phyloP scores from a whole-genome alignment of 2,888 invertebrate species.

The Arctia plantaginis region DNA sequence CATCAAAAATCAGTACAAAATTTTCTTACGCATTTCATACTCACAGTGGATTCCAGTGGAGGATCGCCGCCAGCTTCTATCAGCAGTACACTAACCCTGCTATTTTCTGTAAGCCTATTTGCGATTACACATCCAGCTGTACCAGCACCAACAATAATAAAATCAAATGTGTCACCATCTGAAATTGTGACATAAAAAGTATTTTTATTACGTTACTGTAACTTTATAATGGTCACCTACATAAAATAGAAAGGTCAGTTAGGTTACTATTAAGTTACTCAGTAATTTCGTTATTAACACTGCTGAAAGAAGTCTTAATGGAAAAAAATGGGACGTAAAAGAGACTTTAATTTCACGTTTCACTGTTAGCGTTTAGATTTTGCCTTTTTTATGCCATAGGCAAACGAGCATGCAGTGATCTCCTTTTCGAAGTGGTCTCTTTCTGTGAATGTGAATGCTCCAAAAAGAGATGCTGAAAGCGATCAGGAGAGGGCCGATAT shows the following conservation, averaged over 20 bases:
- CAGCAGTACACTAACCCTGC: conserved; percentile 50
- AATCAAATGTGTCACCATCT: conserved; percentile 41
- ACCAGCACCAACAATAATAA: conserved; percentile 43
- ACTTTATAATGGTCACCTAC: not conserved
- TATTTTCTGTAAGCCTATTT: conserved; percentile 45
- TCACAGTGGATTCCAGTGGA: conserved; percentile 37
- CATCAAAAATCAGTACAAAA: not conserved
- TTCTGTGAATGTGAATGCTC: too few relatives aligned
- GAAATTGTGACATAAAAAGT: not conserved
- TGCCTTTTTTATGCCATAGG: not conserved
- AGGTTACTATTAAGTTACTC: not conserved
- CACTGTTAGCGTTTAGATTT: not conserved
- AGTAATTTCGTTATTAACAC: not conserved
- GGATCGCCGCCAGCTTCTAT: conserved; percentile 84
- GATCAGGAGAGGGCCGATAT: too few relatives aligned
- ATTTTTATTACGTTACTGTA: not conserved
- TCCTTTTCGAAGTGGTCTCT: too few relatives aligned
- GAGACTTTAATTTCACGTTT: not conserved
- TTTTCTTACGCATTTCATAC: not conserved
- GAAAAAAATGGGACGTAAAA: not conserved
- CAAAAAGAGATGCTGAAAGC: too few relatives aligned
- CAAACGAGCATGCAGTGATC: too few relatives aligned
- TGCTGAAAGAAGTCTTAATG: not conserved
- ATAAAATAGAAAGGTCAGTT: not conserved
- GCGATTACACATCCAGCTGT: conserved; percentile 50